phyloP scores from a whole-genome alignment of 2,888 invertebrate genomes.

The Noctua fimbriata region DNA sequence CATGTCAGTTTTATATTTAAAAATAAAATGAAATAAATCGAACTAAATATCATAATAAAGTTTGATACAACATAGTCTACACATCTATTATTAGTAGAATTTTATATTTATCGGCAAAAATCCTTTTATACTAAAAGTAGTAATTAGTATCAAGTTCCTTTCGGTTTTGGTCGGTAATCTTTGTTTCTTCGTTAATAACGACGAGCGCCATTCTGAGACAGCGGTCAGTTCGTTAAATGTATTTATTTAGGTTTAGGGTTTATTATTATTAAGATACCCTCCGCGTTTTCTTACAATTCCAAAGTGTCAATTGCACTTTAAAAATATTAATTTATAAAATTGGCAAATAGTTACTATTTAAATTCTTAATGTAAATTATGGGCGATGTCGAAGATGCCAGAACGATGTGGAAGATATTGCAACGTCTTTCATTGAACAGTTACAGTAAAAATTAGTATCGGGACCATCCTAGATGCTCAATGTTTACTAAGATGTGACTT shows the following conservation, averaged over 20 bases:
- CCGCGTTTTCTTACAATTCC: constrained; percentile 65
- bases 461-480: constrained; percentile 66
- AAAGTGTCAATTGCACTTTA: constrained; percentile 65
- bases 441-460: constrained; percentile 49
- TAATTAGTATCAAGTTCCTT: constrained; percentile 59
- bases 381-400: constrained; percentile 38
- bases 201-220: constrained; percentile 55
- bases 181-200: constrained; percentile 66
- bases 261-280: constrained; percentile 69
- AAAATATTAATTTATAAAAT: constrained; percentile 55
- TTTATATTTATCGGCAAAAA: constrained; percentile 48
- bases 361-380: constrained; percentile 52
- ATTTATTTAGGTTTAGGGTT: constrained; percentile 71
- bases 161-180: constrained; percentile 47
- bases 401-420: constrained; percentile 44
- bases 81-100: constrained; percentile 55
- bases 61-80: constrained; percentile 58
- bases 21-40: constrained; percentile 50
- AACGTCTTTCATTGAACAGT: constrained; percentile 56
- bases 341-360: constrained; percentile 57
- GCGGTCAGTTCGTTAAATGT: constrained; percentile 62
- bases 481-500: constrained; percentile 51
- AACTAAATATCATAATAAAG: constrained; percentile 64
- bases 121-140: constrained; percentile 40
- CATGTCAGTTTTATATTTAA: constrained; percentile 43